Evolutionary conservation across 2,113 vertebrate species (phyloP).

Genomic region (Gambusia affinis): DNA sequence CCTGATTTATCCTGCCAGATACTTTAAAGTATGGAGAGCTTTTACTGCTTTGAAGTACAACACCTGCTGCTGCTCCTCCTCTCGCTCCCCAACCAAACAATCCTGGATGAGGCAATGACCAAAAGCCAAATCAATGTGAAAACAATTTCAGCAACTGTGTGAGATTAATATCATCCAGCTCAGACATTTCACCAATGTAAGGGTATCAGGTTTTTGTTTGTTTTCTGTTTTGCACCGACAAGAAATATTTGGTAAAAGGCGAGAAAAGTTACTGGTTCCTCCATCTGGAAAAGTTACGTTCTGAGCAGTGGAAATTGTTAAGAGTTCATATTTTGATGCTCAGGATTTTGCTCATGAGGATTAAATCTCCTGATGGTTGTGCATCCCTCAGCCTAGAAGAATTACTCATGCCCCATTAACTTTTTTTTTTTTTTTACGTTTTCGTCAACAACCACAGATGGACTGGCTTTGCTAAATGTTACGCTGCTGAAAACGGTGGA

Average conservation of each 20-base stretch:
- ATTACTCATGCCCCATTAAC: background rate
- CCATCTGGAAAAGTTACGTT: conserved; percentile 55
- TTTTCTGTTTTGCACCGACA: background rate
- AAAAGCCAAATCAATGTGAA: conserved; percentile 21
- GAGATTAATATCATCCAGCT: background rate
- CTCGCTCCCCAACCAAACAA: background rate
- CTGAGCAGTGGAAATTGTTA: conserved; percentile 25
- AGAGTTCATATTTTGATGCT: background rate
- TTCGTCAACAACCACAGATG: background rate
- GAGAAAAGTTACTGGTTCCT: conserved; percentile 38
- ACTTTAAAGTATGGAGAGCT: background rate
- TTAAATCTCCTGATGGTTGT: conserved; percentile 23
- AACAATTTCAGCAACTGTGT: background rate
- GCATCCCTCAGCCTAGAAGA: background rate
- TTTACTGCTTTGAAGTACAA: too few species aligned
- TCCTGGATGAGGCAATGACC: conserved; percentile 6
- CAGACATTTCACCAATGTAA: conserved; percentile 8
- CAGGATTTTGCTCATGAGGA: conserved; percentile 24
- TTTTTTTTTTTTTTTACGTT: background rate
- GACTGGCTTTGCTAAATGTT: background rate
- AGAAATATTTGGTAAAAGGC: conserved; percentile 16
- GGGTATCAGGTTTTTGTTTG: background rate
- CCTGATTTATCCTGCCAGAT: background rate
- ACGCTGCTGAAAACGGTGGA: too few species aligned
- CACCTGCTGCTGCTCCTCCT: background rate